phyloP scores from a whole-genome alignment of 2,888 invertebrate species.

The Clistopyga incitator region DNA sequence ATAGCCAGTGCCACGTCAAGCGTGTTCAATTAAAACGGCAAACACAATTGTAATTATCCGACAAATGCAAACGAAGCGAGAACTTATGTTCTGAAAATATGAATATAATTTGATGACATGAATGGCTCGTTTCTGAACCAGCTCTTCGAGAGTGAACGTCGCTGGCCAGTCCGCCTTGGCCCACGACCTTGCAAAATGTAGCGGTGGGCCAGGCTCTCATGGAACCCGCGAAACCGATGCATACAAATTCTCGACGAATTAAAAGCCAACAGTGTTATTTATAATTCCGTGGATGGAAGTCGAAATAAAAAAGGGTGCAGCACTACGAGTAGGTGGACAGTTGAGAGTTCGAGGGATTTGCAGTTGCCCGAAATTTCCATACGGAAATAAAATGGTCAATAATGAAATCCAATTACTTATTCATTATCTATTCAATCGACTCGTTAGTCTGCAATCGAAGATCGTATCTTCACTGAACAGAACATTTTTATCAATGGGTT shows the following conservation, averaged over 20 bases:
- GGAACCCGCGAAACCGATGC: constrained; percentile 9
- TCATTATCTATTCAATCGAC: background rate
- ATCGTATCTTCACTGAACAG: background rate
- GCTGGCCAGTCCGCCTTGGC: constrained; percentile 68
- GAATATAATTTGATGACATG: constrained; percentile 25
- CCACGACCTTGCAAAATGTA: constrained; percentile 65
- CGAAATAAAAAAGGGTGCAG: constrained; percentile 21
- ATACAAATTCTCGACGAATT: constrained; percentile 49
- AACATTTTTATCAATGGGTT: background rate
- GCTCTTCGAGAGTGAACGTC: constrained; percentile 64
- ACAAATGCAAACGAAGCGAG: background rate
- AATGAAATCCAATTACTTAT: constrained; percentile 26
- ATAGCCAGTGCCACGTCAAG: background rate
- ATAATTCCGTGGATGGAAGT: constrained; percentile 22
- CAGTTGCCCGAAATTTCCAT: background rate
- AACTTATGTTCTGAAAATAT: constrained; percentile 10
- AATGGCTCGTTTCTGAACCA: constrained; percentile 37
- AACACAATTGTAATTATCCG: background rate
- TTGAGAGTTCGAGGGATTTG: constrained; percentile 1
- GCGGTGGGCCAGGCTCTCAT: background rate
- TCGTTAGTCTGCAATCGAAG: background rate
- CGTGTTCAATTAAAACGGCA: background rate
- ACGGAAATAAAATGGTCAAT: constrained; percentile 10
- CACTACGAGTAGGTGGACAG: background rate
- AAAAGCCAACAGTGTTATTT: constrained; percentile 28